Percentiles rank a stretch among this genome's conserved stretches.
phyloP scores from a whole-genome alignment of 2,888 invertebrate species.

The Autographa pulchrina region DNA sequence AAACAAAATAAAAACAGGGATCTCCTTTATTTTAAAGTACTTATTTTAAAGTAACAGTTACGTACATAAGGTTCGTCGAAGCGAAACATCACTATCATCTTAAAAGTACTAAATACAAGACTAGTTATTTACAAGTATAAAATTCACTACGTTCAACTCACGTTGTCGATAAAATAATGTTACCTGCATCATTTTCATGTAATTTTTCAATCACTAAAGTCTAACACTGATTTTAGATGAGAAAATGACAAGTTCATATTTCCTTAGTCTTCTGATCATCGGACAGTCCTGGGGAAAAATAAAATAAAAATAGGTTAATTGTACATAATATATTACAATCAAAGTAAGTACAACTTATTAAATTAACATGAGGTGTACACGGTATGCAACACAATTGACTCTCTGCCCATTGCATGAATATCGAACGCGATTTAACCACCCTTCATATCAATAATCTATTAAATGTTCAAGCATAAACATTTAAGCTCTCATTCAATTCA shows the following conservation, averaged over 20 bases:
- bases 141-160: conserved; percentile 81
- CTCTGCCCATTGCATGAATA: neutral
- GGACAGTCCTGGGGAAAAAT: conserved; percentile 78
- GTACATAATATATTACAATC: neutral
- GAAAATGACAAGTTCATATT: conserved; percentile 69
- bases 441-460: neutral
- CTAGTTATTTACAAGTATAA: conserved; percentile 87
- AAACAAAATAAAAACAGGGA: conserved; percentile 74
- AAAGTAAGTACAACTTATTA: no score
- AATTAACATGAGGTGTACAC: no score
- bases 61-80: conserved; percentile 82
- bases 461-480: neutral
- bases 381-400: neutral
- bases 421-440: no score
- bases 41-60: conserved; percentile 83
- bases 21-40: conserved; percentile 80
- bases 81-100: conserved; percentile 84
- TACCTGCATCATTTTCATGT: conserved; percentile 74
- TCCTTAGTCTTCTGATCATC: conserved; percentile 77
- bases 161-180: conserved; percentile 75
- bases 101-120: conserved; percentile 77
- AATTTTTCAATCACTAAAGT: conserved; percentile 75
- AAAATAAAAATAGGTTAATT: conserved; percentile 23
- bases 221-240: conserved; percentile 83
- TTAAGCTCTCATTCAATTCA: conserved; percentile 3